Conservation (phyloP, 1,140 invertebrate species). For the Acyrthosiphon pisum region DNA sequence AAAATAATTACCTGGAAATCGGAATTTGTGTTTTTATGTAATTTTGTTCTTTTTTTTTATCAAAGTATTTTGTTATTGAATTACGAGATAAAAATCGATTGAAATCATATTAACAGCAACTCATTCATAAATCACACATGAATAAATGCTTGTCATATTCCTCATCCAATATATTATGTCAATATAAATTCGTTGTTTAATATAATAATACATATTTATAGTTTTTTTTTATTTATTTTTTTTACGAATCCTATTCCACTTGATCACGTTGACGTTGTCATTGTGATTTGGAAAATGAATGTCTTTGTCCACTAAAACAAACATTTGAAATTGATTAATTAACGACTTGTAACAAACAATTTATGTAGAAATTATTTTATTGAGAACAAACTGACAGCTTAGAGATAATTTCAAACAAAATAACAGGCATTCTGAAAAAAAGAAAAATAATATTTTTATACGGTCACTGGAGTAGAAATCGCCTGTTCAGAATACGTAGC, state of each 20-base stretch:
- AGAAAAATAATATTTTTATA: background rate
- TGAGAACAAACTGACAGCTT: background rate
- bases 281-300: background rate
- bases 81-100: background rate
- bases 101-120: background rate
- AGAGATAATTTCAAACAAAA: background rate
- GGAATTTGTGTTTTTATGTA: background rate
- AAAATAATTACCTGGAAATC: background rate
- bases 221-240: background rate
- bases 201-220: background rate
- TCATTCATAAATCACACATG: constrained; percentile 26
- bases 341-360: background rate
- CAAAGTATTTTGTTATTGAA: background rate
- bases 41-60: background rate
- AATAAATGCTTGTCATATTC: constrained; percentile 12
- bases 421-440: background rate
- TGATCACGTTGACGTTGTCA: background rate
- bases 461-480: background rate
- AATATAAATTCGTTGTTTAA: constrained; percentile 13
- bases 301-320: background rate
- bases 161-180: constrained; percentile 18
- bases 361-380: background rate
- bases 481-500: background rate
- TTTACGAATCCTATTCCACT: background rate
- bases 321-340: constrained; percentile 5